Base-by-base conservation (phyloP, 2,113 vertebrate genomes). In the Holacanthus passer region DNA sequence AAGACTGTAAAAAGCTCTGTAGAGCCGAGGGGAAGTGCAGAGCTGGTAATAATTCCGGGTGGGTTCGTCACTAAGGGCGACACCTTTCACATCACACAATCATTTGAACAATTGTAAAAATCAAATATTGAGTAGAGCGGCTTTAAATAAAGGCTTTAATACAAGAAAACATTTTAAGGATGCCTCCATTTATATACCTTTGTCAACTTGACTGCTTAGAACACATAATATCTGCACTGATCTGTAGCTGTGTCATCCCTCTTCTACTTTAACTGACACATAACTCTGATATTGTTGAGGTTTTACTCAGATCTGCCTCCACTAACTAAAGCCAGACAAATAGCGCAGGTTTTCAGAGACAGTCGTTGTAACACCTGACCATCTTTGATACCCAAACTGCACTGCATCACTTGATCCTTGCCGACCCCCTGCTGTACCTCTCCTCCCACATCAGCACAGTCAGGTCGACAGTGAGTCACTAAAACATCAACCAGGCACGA, bases 361-460 rank as follows among this genome's bases (percentile, higher is more conserved):
- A 43, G 71, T 32, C 65, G 77, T 43, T 79, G 20, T 67, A 81
- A 52, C 64, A 58, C 16, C 39, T 59, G 39, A 59, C 73, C n/a
- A 20, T 52, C 43, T 68, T 5, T 66, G 50, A 81, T 69, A 66
- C n/a, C 78, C n/a, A 53, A 73, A 39, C 47, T 64, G 37, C 16
- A 60, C 10, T 12, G 20, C 43, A 29, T 45, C 68, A 27, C 59
- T 79, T 53, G 31, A 58, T 56, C 31, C 19, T 6, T 0, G 17
- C 53, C 35, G 73, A 77, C 67, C 41, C 29, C 52, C 60, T 2
- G 6, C 67, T 35, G 67, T 0, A 12, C 24, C 50, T 52, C 24
- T 32, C 41, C 39, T 39, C 48, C 75, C 17, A 55, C 63, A 47
- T 35, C 60, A 47, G 27, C 29, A 39, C 48, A n/a, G 41, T 43